Base-by-base conservation (phyloP, 2,113 vertebrate genomes). In the Chamaea fasciata region DNA sequence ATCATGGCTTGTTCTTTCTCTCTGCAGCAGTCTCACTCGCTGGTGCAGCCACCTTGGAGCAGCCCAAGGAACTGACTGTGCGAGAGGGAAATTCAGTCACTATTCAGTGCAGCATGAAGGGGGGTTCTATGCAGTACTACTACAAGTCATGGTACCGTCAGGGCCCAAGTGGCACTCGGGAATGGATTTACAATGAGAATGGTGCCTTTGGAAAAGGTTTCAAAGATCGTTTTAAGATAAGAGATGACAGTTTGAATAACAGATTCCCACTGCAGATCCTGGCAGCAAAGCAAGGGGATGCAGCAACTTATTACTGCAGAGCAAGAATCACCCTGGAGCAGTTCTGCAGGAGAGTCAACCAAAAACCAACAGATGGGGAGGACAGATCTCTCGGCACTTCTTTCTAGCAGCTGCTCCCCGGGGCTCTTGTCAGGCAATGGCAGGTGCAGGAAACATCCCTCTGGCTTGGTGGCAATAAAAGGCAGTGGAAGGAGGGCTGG, bases 161-260 rank as follows among this genome's bases (percentile, higher is more conserved):
- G 12, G 15, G 30, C 30, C 44, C 55, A 27, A 0, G 4, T 1
- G 31, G 60, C 5, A 3, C 21, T 47, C 28, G 1, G 4, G 5
- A 57, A 17, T 69, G 17, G 5, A 37, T 68, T 57, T 81, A 47
- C 22, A 13, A 0, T 1, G 41, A 20, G 4, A 21, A 1, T 47
- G 18, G 0, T 17, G 3, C 0, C 4, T 59, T 49, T 18, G 53
- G 53, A 50, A 4, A 19, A 30, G 67, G 31, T 30, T 83, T 83
- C 12, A 1, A 10, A n/a, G 24, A 18, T 11, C 42, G 2, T 4
- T 57, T 69, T 27, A 16, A 11, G 13, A 47, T 22, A 47, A 47
- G 5, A 47, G 20, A 47, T 47, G 20, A 22, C 10, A 47, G 11
- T 22, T 3, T 47, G 10, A 21, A 22, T 20, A 47, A 22, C 22